These are phyloP conservation scores for Perdita meconis DNA, from an alignment of 2,888 invertebrate genomes.

Conservation along the genomic window DNA sequence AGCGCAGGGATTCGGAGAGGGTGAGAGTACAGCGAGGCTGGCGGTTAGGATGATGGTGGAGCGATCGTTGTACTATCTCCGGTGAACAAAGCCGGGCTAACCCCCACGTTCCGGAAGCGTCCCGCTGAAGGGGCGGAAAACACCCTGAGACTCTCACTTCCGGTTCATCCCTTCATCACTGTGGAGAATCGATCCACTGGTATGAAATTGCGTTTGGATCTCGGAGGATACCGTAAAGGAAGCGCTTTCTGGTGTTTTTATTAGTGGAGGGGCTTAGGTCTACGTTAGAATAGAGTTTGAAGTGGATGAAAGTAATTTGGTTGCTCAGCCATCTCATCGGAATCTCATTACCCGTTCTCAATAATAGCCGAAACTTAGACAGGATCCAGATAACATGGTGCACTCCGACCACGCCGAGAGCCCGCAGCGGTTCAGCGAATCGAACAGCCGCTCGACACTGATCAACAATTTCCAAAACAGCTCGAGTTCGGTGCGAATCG, in stretches of 20 bases:
- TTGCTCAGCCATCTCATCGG: neutral
- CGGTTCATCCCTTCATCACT: conserved; percentile 60
- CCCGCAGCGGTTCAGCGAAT: conserved; percentile 4
- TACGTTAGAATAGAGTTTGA: neutral
- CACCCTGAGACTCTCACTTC: conserved; percentile 68
- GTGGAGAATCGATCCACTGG: conserved; percentile 10
- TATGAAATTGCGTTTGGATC: conserved; percentile 6
- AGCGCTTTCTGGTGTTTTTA: neutral
- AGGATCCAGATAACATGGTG: neutral
- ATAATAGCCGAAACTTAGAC: neutral
- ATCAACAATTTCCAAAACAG: conserved; percentile 39
- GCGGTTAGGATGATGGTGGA: conserved; percentile 72
- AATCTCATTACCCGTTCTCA: neutral
- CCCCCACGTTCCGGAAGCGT: conserved; percentile 67
- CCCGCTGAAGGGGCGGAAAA: conserved; percentile 55
- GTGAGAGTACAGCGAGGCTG: conserved; percentile 39
- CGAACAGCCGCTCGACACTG: conserved; percentile 19
- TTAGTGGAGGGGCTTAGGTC: neutral
- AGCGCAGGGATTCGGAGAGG: conserved; percentile 34
- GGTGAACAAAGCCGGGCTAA: conserved; percentile 70
- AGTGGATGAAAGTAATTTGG: neutral
- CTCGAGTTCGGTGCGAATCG: conserved; percentile 27
- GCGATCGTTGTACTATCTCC: conserved; percentile 69
- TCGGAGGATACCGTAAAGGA: neutral
- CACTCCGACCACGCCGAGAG: conserved; percentile 3